phyloP scores from a whole-genome alignment of 2,797 vertebrate species.

The Tinamus major region DNA sequence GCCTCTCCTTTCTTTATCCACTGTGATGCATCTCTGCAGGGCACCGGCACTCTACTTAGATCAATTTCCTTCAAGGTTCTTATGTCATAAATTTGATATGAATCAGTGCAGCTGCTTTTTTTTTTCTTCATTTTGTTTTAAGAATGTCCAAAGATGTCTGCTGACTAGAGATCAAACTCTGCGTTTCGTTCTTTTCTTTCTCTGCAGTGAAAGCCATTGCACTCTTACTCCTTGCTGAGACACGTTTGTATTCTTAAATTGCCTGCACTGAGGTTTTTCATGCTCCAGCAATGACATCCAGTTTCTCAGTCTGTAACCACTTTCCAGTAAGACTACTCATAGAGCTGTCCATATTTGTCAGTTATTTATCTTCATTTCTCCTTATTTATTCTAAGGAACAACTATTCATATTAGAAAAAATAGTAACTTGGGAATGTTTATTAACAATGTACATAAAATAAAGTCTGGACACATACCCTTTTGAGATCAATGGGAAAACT shows the following conservation, averaged over 20 bases:
- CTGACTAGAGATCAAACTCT: neutral
- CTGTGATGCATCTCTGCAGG: neutral
- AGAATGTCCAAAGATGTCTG: neutral
- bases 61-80: neutral
- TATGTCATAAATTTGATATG: neutral
- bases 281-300: neutral
- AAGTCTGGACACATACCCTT: neutral
- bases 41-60: neutral
- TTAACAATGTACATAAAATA: conserved; percentile 31
- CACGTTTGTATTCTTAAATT: neutral
- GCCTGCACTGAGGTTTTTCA: neutral
- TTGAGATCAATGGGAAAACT: neutral
- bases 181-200: neutral
- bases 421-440: conserved; percentile 21
- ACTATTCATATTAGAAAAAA: neutral
- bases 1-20: neutral
- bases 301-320: neutral
- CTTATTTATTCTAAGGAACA: neutral
- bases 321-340: neutral
- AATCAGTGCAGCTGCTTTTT: neutral
- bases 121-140: neutral
- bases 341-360: neutral
- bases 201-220: neutral
- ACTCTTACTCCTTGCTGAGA: neutral
- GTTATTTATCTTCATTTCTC: neutral